phyloP scores from a whole-genome alignment of 2,113 vertebrate genomes.

The Neolamprologus fasciatus region DNA sequence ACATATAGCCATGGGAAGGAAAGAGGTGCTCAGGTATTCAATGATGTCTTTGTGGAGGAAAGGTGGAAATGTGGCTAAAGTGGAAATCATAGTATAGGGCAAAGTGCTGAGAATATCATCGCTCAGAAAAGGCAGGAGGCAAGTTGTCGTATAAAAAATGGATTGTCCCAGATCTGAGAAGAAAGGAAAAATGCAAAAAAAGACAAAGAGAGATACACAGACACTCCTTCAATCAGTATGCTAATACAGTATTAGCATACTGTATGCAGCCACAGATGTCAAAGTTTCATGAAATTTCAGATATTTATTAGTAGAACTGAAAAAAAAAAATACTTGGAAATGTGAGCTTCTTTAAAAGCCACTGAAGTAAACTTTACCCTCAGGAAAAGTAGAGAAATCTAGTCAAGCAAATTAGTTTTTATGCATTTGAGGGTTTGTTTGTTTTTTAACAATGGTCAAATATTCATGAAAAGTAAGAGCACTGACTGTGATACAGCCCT shows the following conservation, averaged over 20 bases:
- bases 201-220: constrained; percentile 68
- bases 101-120: constrained; percentile 99
- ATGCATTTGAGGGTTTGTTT: constrained; percentile 43
- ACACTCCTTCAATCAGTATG: constrained; percentile 59
- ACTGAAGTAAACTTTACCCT: constrained; percentile 19
- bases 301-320: background rate
- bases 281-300: background rate
- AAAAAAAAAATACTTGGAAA: background rate
- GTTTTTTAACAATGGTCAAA: constrained; percentile 42
- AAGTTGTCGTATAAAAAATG: constrained; percentile 99
- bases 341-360: constrained; percentile 27
- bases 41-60: constrained; percentile 99
- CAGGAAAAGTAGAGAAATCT: constrained; percentile 35
- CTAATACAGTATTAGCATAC: constrained; percentile 50
- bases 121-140: constrained; percentile 97
- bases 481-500: constrained; percentile 44
- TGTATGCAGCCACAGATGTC: constrained; percentile 46
- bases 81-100: constrained; percentile 99
- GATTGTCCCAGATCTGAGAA: constrained; percentile 96
- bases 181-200: constrained; percentile 37
- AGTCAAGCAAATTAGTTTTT: constrained; percentile 40
- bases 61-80: constrained; percentile 97
- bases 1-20: constrained; percentile 99
- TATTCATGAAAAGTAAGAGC: constrained; percentile 58
- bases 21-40: constrained; percentile 98